Percentiles rank a stretch among this genome's conserved stretches.
Evolutionary conservation across 1,140 invertebrate species (phyloP).

Genomic region (Steinernema feltiae): DNA sequence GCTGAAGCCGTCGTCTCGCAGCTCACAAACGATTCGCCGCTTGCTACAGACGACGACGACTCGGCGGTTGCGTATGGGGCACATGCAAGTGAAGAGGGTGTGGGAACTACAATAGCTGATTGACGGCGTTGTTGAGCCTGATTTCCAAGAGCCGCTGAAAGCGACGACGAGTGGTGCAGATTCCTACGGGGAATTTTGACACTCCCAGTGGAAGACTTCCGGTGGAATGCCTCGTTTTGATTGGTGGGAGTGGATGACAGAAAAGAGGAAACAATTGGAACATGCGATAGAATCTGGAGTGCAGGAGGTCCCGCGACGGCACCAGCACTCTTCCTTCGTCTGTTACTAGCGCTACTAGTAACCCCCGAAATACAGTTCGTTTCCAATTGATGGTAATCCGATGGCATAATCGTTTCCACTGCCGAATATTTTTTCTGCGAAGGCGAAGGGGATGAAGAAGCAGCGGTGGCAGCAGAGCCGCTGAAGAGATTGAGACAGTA

Average conservation of each 20-base stretch:
- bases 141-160: neutral
- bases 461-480: constrained; percentile 1
- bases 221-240: neutral
- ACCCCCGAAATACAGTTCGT: neutral
- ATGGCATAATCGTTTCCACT: neutral
- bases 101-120: neutral
- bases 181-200: neutral
- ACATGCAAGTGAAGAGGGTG: neutral
- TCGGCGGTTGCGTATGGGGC: neutral
- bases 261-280: constrained; percentile 9
- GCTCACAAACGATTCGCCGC: constrained; percentile 4
- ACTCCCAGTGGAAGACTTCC: neutral
- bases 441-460: neutral
- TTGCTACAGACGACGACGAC: neutral
- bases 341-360: neutral
- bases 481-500: constrained; percentile 3
- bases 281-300: constrained; percentile 11
- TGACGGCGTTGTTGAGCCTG: constrained; percentile 1
- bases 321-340: constrained; percentile 10
- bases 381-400: neutral
- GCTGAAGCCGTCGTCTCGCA: constrained; percentile 10
- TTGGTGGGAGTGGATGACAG: neutral
- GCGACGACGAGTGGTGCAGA: neutral
- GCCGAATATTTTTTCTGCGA: neutral
- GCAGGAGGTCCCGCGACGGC: constrained; percentile 4